phyloP scores from a whole-genome alignment of 1,140 invertebrate genomes.

The Adelges cooleyi region DNA sequence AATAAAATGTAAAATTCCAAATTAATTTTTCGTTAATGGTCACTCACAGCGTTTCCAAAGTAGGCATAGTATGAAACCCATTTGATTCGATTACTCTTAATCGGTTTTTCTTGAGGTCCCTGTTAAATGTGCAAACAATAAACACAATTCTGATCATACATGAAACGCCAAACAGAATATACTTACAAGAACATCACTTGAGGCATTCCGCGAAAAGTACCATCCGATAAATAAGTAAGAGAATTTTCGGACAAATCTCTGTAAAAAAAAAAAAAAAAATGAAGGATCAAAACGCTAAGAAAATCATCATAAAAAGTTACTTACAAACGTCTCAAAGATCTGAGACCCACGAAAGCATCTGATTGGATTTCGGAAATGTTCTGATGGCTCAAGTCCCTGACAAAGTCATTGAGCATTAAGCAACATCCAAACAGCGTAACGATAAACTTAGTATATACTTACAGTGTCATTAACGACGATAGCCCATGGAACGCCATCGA shows the following conservation, averaged over 20 bases:
- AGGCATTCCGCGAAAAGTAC: constrained; percentile 38
- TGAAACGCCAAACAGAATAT: constrained; percentile 7
- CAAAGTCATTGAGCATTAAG: constrained; percentile 2
- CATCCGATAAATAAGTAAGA: constrained; percentile 37
- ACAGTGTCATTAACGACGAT: constrained; percentile 36
- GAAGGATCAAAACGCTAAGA: neutral
- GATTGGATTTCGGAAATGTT: constrained; percentile 33
- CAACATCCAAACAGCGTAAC: too few species aligned
- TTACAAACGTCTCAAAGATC: constrained; percentile 13
- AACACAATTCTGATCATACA: neutral
- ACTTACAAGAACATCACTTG: constrained; percentile 35
- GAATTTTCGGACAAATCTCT: constrained; percentile 40
- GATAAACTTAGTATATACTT: constrained; percentile 30
- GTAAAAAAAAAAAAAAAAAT: constrained; percentile 28
- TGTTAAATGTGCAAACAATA: constrained; percentile 34
- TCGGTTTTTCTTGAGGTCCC: constrained; percentile 38
- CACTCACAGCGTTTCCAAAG: constrained; percentile 39
- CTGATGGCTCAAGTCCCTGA: constrained; percentile 34
- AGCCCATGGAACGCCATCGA: constrained; percentile 37
- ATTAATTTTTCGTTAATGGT: too few species aligned
- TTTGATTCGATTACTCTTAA: constrained; percentile 36
- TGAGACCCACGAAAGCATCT: constrained; percentile 35
- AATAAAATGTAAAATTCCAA: neutral
- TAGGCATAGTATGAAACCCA: constrained; percentile 37
- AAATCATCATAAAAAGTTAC: neutral